phyloP scores from a whole-genome alignment of 2,113 vertebrate genomes.

The Forbesichthys papilliferus region DNA sequence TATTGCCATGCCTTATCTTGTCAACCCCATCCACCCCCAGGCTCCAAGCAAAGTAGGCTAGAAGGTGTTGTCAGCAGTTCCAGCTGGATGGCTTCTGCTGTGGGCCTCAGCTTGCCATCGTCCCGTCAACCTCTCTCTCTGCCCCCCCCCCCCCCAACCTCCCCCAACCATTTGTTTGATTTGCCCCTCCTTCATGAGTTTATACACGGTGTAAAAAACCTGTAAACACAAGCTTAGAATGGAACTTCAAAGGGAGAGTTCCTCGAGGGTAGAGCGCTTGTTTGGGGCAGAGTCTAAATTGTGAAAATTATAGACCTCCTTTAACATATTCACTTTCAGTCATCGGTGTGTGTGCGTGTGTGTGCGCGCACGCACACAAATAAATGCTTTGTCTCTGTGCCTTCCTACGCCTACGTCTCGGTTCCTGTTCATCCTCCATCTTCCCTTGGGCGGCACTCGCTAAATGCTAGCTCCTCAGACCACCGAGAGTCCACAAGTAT shows the following conservation, averaged over 20 bases:
- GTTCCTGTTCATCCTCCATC: constrained; percentile 47
- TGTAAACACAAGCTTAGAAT: constrained; percentile 9
- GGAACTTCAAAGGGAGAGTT: constrained; percentile 25
- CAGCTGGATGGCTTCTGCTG: not conserved
- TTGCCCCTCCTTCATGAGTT: constrained; percentile 2
- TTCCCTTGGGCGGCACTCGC: constrained; percentile 55
- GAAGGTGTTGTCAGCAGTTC: not conserved
- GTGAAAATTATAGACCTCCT: constrained; percentile 56
- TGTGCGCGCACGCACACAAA: too few species aligned
- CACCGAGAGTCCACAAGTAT: constrained; percentile 57
- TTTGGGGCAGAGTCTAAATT: constrained; percentile 54
- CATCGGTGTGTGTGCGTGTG: constrained; percentile 42
- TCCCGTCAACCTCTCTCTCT: not conserved
- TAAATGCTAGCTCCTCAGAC: constrained; percentile 54
- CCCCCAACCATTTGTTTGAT: not conserved
- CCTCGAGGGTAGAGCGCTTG: constrained; percentile 36
- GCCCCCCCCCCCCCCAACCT: not conserved
- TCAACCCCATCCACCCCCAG: not conserved
- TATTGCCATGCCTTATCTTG: not conserved
- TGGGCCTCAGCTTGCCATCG: not conserved
- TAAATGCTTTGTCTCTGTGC: constrained; percentile 24
- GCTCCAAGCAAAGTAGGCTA: not conserved
- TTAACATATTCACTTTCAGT: constrained; percentile 62
- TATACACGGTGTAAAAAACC: constrained; percentile 12
- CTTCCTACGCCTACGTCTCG: constrained; percentile 54